Conservation (phyloP, 2,113 vertebrate species). For the Odocoileus hemionus region DNA sequence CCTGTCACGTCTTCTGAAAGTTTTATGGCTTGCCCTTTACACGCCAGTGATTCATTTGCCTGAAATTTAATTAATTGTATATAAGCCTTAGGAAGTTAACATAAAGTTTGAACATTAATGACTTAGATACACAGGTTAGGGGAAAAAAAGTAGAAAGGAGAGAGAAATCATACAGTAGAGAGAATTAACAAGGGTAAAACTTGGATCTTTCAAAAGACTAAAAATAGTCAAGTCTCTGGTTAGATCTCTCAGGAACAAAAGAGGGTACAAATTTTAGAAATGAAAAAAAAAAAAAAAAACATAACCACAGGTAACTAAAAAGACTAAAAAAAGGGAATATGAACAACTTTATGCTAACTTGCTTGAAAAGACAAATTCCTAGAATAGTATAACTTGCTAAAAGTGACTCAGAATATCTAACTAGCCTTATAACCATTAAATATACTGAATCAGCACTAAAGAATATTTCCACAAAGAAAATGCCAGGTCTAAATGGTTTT, state of each 20-base stretch:
- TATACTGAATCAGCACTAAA: background rate
- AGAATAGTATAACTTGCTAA: background rate
- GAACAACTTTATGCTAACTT: background rate
- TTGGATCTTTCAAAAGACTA: background rate
- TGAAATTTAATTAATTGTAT: background rate
- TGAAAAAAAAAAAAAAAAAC: background rate
- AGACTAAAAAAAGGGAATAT: background rate
- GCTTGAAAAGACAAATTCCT: background rate
- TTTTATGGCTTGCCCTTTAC: background rate
- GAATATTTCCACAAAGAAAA: background rate
- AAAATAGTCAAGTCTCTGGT: background rate
- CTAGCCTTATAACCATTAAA: background rate
- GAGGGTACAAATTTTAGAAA: background rate
- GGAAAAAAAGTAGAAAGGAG: background rate
- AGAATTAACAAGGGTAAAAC: background rate
- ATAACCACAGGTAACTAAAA: background rate
- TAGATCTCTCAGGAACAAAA: background rate
- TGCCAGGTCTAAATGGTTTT: background rate
- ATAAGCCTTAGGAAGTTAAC: background rate
- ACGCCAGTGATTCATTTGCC: background rate
- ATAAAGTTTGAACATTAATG: background rate
- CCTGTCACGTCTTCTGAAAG: background rate
- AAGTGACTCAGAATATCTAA: background rate
- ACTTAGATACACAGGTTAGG: background rate
- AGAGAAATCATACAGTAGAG: background rate